Conservation (phyloP, 2,113 vertebrate species). For the Emberiza fucata region DNA sequence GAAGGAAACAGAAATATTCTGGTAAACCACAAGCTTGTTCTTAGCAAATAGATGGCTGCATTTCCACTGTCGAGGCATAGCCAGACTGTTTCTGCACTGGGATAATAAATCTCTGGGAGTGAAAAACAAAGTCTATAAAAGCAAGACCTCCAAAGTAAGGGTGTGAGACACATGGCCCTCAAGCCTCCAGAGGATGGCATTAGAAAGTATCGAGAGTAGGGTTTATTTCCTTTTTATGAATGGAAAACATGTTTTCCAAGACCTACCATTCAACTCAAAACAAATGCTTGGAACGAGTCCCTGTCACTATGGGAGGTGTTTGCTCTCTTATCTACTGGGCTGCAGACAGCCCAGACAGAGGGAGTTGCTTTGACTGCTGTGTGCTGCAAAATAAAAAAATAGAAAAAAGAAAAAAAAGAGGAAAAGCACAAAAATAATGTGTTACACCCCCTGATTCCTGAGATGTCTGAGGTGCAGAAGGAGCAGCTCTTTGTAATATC, state of each 20-base stretch:
- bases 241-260: slow-evolving; percentile 20
- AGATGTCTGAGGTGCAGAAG: neutral
- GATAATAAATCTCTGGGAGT: slow-evolving; percentile 42
- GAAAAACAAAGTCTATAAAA: slow-evolving; percentile 40
- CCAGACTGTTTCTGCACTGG: slow-evolving; percentile 26
- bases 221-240: neutral
- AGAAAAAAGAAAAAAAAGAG: neutral
- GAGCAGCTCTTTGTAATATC: neutral
- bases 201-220: neutral
- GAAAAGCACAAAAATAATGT: neutral
- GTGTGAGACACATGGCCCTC: slow-evolving; percentile 16
- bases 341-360: neutral
- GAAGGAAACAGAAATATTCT: slow-evolving; percentile 66
- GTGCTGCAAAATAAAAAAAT: neutral
- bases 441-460: neutral
- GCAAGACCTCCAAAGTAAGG: slow-evolving; percentile 20
- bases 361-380: neutral
- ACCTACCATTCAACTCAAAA: neutral
- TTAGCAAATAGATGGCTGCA: slow-evolving; percentile 52
- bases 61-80: slow-evolving; percentile 14
- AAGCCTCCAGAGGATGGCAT: neutral
- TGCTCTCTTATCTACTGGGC: neutral
- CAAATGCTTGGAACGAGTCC: neutral
- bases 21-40: slow-evolving; percentile 66
- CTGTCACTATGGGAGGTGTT: neutral